phyloP scores from a whole-genome alignment of 2,888 invertebrate species.

The Hanleya hanleyi region DNA sequence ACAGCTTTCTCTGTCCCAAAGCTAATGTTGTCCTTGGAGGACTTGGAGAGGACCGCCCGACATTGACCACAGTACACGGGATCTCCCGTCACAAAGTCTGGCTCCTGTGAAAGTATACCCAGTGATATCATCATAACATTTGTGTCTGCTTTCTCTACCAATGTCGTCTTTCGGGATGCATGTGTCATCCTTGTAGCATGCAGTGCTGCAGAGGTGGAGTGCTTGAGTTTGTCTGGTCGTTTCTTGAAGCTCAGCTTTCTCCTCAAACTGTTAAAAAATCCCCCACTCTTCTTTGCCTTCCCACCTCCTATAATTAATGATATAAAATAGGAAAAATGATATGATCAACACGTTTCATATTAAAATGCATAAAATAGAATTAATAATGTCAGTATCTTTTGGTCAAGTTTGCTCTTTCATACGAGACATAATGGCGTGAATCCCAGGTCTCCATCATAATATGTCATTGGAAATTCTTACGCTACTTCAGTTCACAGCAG shows the following conservation, averaged over 20 bases:
- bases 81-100: conserved; percentile 56
- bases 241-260: neutral
- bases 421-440: too few species aligned
- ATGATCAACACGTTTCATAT: too few species aligned
- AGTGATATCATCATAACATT: conserved; percentile 59
- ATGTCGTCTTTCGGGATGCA: neutral
- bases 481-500: too few species aligned
- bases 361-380: too few species aligned
- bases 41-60: conserved; percentile 50
- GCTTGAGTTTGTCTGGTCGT: neutral
- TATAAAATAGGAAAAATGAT: too few species aligned
- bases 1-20: neutral
- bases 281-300: neutral
- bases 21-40: neutral
- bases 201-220: neutral
- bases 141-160: conserved; percentile 39
- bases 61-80: conserved; percentile 53
- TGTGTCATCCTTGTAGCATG: neutral
- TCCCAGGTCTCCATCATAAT: too few species aligned
- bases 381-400: too few species aligned
- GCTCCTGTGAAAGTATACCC: conserved; percentile 53
- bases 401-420: too few species aligned
- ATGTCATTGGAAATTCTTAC: too few species aligned
- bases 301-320: too few species aligned
- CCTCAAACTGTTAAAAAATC: neutral